phyloP scores from a whole-genome alignment of 2,113 vertebrate species.

The Balaenoptera acutorostrata region DNA sequence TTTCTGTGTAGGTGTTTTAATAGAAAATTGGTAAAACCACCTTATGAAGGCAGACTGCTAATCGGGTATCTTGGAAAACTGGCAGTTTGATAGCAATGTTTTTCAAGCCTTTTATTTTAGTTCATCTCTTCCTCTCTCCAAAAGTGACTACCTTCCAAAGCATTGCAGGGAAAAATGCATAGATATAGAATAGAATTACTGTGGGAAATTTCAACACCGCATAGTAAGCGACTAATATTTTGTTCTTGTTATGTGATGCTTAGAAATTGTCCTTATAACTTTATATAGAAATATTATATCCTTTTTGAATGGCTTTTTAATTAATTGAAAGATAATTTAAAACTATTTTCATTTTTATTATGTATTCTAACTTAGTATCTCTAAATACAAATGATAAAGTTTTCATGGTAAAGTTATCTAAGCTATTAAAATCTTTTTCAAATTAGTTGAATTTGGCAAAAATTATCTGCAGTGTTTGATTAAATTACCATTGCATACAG shows the following conservation, averaged over 20 bases:
- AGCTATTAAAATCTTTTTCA: neutral
- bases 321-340: neutral
- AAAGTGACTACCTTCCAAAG: neutral
- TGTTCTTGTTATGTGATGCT: neutral
- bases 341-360: neutral
- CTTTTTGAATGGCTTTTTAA: neutral
- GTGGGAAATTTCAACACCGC: neutral
- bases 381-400: neutral
- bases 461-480: neutral
- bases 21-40: neutral
- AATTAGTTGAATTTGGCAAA: neutral
- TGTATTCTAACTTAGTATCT: neutral
- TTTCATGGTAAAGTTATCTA: neutral
- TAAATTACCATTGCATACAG: neutral
- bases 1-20: neutral
- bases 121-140: neutral
- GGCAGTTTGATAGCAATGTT: neutral
- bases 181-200: neutral
- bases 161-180: neutral
- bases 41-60: neutral
- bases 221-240: neutral
- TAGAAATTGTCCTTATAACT: neutral
- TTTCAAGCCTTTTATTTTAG: conserved; percentile 13
- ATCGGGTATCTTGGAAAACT: neutral
- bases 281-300: neutral